Percentiles rank a stretch among this genome's conserved stretches.
Conservation (phyloP, 1,140 invertebrate genomes). For the Ostrea edulis region DNA sequence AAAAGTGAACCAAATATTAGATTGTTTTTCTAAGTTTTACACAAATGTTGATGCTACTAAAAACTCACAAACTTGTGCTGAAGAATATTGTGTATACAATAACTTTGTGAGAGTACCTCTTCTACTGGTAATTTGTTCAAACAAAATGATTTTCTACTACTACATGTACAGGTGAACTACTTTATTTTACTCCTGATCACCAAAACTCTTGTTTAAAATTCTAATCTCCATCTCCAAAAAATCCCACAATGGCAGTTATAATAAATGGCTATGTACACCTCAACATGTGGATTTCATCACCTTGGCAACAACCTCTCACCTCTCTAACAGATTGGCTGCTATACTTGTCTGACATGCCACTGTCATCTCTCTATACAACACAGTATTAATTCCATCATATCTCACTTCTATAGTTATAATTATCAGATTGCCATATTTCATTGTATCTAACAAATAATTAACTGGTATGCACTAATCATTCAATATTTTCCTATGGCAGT, state of each 20-base stretch:
- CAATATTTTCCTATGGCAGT: no score
- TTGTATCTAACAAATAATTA: not conserved
- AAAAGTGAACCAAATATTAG: not conserved
- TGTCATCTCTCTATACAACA: constrained; percentile 17
- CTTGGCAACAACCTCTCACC: constrained; percentile 27
- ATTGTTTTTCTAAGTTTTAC: not conserved
- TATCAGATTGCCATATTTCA: not conserved
- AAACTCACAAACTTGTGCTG: not conserved
- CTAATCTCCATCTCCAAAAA: not conserved
- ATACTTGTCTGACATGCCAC: not conserved
- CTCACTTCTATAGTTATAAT: not conserved
- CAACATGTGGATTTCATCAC: not conserved
- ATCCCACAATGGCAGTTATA: no score
- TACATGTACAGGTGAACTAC: constrained; percentile 13
- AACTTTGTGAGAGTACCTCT: constrained; percentile 2
- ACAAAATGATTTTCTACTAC: not conserved
- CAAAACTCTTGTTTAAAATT: not conserved
- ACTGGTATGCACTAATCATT: no score
- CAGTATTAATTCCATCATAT: not conserved
- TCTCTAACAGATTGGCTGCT: not conserved
- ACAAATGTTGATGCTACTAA: not conserved
- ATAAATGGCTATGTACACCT: no score
- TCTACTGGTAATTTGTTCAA: not conserved
- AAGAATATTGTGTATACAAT: not conserved
- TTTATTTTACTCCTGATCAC: not conserved